Evolutionary conservation across 1,140 invertebrate species (phyloP).

Genomic region (Drosophila trapezifrons): DNA sequence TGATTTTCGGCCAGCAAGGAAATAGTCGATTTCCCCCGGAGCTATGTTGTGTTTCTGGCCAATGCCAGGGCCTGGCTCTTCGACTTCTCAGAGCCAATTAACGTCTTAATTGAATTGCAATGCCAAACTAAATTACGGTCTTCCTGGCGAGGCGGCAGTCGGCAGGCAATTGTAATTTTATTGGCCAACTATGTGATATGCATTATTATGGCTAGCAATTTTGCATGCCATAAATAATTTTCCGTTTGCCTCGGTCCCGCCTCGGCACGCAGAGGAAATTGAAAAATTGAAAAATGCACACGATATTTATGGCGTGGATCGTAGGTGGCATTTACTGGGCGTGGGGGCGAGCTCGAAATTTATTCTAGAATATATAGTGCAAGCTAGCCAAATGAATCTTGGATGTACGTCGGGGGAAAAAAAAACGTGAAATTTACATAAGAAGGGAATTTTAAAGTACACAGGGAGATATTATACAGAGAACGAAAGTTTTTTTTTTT

Average conservation of each 20-base stretch:
- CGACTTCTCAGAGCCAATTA: conserved; percentile 63
- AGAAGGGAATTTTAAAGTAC: neutral
- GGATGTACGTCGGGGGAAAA: conserved; percentile 1
- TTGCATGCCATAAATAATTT: conserved; percentile 63
- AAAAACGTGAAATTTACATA: conserved; percentile 19
- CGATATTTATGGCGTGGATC: conserved; percentile 50
- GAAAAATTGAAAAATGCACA: conserved; percentile 59
- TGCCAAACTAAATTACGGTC: conserved; percentile 34
- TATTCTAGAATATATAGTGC: conserved; percentile 52
- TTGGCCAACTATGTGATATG: conserved; percentile 52
- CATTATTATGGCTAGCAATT: conserved; percentile 53
- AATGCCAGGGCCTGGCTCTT: conserved; percentile 44
- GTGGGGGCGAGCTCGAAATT: conserved; percentile 14
- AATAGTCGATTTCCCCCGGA: conserved; percentile 67
- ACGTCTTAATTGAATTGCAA: conserved; percentile 75
- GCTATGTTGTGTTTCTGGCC: conserved; percentile 56
- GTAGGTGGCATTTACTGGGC: conserved; percentile 33
- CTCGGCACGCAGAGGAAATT: conserved; percentile 46
- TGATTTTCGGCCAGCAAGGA: conserved; percentile 52
- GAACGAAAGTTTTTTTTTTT: too few species aligned
- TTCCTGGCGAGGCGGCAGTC: conserved; percentile 10
- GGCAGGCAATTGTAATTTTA: conserved; percentile 66
- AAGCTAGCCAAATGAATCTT: conserved; percentile 27
- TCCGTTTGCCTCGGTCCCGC: conserved; percentile 30
- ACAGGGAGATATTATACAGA: neutral